Percentiles rank a stretch among this genome's conserved stretches.
These are phyloP conservation scores for Wasmannia auropunctata DNA, from an alignment of 1,140 invertebrate species.

Conservation along the genomic window DNA sequence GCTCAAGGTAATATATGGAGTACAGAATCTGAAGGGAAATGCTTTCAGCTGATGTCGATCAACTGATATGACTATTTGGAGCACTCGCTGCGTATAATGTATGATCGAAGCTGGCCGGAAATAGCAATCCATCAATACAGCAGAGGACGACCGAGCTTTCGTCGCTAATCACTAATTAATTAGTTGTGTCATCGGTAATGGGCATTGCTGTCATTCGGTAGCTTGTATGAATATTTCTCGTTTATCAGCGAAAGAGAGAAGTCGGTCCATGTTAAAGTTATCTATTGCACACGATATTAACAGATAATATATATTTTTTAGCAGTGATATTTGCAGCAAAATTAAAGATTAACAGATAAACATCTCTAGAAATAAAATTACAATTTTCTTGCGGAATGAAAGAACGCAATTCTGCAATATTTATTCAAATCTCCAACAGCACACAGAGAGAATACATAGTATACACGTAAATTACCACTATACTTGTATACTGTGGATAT, in stretches of 20 bases:
- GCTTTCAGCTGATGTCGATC: constrained; percentile 50
- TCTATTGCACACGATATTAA: neutral
- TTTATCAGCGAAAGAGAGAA: constrained; percentile 33
- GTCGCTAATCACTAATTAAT: constrained; percentile 81
- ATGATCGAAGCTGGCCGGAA: constrained; percentile 64
- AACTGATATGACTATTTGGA: constrained; percentile 11
- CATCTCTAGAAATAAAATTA: neutral
- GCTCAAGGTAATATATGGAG: neutral
- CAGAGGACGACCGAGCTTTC: constrained; percentile 62
- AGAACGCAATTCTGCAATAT: neutral
- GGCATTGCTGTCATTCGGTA: constrained; percentile 19
- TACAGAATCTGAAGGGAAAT: neutral
- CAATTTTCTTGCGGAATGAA: neutral
- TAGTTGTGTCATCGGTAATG: constrained; percentile 64
- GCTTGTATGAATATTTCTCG: constrained; percentile 14
- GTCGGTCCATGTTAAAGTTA: neutral
- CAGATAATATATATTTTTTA: neutral
- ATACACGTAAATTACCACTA: neutral
- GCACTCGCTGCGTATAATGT: constrained; percentile 41
- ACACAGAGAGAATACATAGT: neutral
- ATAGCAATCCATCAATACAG: constrained; percentile 77
- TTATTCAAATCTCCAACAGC: neutral
- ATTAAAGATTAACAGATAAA: too few relatives aligned
- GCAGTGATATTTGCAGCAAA: neutral
- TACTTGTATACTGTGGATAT: neutral